Percentiles rank a stretch among this genome's conserved stretches.
phyloP scores from a whole-genome alignment of 2,888 invertebrate genomes.

The Slavum lentiscoides region DNA sequence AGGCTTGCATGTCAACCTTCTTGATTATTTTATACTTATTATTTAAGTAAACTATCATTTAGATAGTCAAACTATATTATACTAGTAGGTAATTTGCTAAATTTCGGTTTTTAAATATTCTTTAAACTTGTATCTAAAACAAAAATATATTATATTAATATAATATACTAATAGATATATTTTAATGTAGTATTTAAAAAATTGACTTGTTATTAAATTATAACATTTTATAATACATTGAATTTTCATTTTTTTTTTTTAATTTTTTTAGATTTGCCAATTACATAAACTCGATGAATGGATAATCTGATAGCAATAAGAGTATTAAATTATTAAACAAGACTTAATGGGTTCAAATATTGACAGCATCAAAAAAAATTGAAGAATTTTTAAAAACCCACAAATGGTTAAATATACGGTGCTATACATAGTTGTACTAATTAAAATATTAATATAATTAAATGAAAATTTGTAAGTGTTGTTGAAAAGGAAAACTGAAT shows the following conservation, averaged over 20 bases:
- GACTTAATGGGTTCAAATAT: constrained; percentile 16
- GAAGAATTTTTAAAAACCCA: not conserved
- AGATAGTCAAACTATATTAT: too few species aligned
- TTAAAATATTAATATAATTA: constrained; percentile 13
- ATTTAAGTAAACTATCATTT: too few species aligned
- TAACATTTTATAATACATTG: too few species aligned
- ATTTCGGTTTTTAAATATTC: too few species aligned
- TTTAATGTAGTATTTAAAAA: too few species aligned
- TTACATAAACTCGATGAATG: not conserved
- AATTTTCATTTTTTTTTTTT: not conserved
- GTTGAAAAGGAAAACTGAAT: not conserved
- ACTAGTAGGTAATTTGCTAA: too few species aligned
- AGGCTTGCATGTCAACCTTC: too few species aligned
- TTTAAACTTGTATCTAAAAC: too few species aligned
- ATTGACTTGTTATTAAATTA: too few species aligned
- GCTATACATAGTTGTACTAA: constrained; percentile 36
- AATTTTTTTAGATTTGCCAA: not conserved
- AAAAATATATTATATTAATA: too few species aligned
- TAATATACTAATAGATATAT: too few species aligned
- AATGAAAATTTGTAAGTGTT: constrained; percentile 1
- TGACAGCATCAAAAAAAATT: not conserved
- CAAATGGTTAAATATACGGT: constrained; percentile 20
- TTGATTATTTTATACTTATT: too few species aligned
- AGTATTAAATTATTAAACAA: not conserved
- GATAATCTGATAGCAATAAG: constrained; percentile 14